Conservation (phyloP, 2,113 vertebrate genomes). For the Herpailurus yagouaroundi region DNA sequence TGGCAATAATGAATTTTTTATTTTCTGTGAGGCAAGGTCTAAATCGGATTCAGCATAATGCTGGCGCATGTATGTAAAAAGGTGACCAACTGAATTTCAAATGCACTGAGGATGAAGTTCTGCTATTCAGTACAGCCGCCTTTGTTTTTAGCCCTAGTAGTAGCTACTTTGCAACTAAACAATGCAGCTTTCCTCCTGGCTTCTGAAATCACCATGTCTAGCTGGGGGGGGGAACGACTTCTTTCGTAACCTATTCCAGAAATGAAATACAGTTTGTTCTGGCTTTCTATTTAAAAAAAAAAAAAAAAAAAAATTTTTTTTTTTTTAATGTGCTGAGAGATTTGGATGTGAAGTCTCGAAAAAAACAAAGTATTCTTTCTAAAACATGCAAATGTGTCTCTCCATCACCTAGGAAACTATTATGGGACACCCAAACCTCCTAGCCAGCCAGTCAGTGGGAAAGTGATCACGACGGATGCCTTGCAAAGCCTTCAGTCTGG, state of each 20-base stretch:
- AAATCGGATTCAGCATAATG: slow-evolving; percentile 80
- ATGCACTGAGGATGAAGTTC: slow-evolving; percentile 83
- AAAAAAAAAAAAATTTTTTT: background rate
- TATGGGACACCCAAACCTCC: slow-evolving; percentile 99
- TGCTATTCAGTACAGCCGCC: slow-evolving; percentile 76
- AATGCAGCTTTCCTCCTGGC: slow-evolving; percentile 77
- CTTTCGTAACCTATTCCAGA: slow-evolving; percentile 63
- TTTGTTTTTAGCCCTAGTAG: slow-evolving; percentile 83
- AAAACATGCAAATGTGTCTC: slow-evolving; percentile 92
- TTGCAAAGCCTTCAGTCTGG: slow-evolving; percentile 93
- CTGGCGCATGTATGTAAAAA: slow-evolving; percentile 78
- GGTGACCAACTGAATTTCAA: slow-evolving; percentile 88
- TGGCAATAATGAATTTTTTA: slow-evolving; percentile 85
- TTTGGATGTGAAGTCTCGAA: slow-evolving; percentile 62
- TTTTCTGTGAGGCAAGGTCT: slow-evolving; percentile 82
- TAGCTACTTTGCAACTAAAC: slow-evolving; percentile 83
- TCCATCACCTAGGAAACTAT: slow-evolving; percentile 98
- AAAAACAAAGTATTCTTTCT: slow-evolving; percentile 69
- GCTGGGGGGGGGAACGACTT: slow-evolving; percentile 68
- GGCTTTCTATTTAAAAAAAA: slow-evolving; percentile 50
- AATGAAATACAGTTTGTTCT: slow-evolving; percentile 66
- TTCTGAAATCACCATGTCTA: slow-evolving; percentile 68
- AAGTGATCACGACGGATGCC: slow-evolving; percentile 97
- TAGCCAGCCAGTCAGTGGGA: slow-evolving; percentile 96
- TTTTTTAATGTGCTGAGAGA: slow-evolving; percentile 49